Evolutionary conservation across 2,113 vertebrate species (phyloP).

Genomic region (Potamarius usumacintae): DNA sequence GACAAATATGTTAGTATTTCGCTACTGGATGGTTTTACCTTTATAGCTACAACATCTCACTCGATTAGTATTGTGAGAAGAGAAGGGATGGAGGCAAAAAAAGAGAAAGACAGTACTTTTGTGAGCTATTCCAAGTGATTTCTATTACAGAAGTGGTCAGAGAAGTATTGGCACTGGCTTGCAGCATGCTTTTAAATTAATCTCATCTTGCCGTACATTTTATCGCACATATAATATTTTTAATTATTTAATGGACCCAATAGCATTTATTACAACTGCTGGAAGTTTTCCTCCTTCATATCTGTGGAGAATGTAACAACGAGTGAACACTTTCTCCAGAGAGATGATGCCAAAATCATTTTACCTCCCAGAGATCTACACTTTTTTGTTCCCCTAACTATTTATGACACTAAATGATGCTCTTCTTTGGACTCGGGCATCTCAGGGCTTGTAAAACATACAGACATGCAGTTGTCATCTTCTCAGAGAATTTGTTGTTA

Average conservation of each 20-base stretch:
- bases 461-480: background rate
- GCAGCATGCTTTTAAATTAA: conserved; percentile 73
- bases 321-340: conserved; percentile 58
- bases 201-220: conserved; percentile 41
- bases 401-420: background rate
- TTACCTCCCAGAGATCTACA: background rate
- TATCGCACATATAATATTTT: conserved; percentile 68
- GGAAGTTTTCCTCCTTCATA: conserved; percentile 56
- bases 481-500: background rate
- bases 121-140: conserved; percentile 51
- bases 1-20: background rate
- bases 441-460: conserved; percentile 27
- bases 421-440: background rate
- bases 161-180: conserved; percentile 62
- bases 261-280: conserved; percentile 76
- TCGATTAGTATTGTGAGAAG: background rate
- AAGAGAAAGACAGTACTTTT: background rate
- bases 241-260: conserved; percentile 81
- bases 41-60: background rate
- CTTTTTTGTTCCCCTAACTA: background rate
- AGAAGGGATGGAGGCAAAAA: background rate
- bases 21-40: background rate
- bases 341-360: conserved; percentile 21
- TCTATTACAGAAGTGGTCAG: conserved; percentile 36
- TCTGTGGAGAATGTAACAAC: conserved; percentile 67